These are phyloP conservation scores for Cosmopolites sordidus DNA, from an alignment of 2,888 invertebrate species.

Conservation along the genomic window DNA sequence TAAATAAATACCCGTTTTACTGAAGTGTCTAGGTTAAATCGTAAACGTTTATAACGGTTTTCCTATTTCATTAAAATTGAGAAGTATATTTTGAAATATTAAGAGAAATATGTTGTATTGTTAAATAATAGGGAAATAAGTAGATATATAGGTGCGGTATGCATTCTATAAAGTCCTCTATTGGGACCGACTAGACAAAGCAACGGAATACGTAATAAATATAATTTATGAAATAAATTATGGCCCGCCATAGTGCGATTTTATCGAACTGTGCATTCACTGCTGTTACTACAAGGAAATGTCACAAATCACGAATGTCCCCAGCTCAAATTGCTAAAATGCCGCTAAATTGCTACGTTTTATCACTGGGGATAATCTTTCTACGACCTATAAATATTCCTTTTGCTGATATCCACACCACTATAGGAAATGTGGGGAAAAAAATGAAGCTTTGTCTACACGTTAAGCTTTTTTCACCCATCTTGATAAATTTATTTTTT, in stretches of 20 bases:
- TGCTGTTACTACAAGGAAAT: slow-evolving; percentile 26
- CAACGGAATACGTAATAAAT: slow-evolving; percentile 5
- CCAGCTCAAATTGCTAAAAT: slow-evolving; percentile 27
- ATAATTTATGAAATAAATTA: slow-evolving; percentile 17
- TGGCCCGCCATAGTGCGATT: slow-evolving; percentile 14
- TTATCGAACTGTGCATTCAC: slow-evolving; percentile 23
- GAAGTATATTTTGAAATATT: too few relatives aligned
- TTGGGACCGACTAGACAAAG: background rate
- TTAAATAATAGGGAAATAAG: too few relatives aligned
- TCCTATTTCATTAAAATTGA: too few relatives aligned
- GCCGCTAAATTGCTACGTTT: slow-evolving; percentile 27
- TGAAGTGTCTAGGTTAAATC: too few relatives aligned
- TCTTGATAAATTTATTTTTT: background rate
- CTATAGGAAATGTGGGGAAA: background rate
- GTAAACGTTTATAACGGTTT: too few relatives aligned
- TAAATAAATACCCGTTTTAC: too few relatives aligned
- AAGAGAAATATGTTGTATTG: too few relatives aligned
- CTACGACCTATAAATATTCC: slow-evolving; percentile 27
- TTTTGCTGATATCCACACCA: slow-evolving; percentile 16
- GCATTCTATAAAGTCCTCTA: background rate
- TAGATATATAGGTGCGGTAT: too few relatives aligned
- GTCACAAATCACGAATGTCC: slow-evolving; percentile 28
- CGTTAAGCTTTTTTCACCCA: background rate
- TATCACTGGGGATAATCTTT: slow-evolving; percentile 26
- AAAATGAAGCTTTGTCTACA: slow-evolving; percentile 1